Conservation (phyloP, 2,888 invertebrate species). For the Lamellibrachia satsuma region DNA sequence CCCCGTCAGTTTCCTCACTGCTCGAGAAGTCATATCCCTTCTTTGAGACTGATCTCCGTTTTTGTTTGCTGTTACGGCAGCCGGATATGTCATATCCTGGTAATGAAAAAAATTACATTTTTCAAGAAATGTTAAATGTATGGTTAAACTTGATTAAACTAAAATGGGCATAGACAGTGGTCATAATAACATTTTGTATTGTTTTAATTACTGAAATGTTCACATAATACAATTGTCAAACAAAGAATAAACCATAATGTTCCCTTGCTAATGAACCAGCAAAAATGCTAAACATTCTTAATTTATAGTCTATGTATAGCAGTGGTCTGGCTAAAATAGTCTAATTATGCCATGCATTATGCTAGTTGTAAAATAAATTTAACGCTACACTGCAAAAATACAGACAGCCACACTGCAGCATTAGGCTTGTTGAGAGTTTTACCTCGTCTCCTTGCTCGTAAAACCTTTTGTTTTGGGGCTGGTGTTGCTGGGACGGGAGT, state of each 20-base stretch:
- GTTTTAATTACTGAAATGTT: no score
- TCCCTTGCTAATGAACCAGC: neutral
- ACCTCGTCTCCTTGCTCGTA: constrained; percentile 9
- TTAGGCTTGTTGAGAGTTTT: neutral
- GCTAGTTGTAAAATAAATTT: neutral
- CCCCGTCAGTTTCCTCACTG: neutral
- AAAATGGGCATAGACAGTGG: no score
- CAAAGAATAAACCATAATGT: neutral
- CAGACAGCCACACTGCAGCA: neutral
- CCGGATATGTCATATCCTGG: neutral
- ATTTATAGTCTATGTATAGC: neutral
- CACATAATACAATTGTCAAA: neutral
- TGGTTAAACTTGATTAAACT: no score
- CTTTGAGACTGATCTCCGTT: neutral
- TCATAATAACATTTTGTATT: no score
- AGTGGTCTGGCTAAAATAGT: neutral
- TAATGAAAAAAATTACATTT: neutral
- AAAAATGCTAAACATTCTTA: neutral
- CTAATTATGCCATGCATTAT: neutral
- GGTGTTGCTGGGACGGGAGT: neutral
- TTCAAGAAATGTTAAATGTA: neutral
- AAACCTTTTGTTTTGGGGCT: neutral
- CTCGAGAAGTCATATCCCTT: neutral
- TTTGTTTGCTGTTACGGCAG: no score
- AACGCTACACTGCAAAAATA: neutral